Conservation (phyloP, 2,797 vertebrate genomes). For the Prunella strophiata region DNA sequence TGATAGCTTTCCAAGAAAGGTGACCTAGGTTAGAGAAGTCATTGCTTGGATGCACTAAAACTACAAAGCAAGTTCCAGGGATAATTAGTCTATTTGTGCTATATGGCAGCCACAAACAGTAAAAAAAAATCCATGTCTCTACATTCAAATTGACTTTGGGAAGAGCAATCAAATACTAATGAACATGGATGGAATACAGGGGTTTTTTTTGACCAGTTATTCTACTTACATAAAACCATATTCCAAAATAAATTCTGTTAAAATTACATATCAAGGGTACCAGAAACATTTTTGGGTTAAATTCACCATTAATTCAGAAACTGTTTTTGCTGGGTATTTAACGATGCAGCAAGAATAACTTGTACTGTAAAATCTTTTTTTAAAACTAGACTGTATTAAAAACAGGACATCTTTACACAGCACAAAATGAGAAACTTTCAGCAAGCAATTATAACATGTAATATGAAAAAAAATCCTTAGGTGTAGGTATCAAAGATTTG, state of each 20-base stretch:
- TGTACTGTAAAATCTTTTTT: not conserved
- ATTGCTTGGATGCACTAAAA: not conserved
- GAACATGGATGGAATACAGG: fast-evolving
- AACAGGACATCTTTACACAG: not conserved
- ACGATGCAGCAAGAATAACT: not conserved
- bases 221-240: not conserved
- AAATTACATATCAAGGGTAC: not conserved
- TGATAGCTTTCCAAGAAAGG: conserved; percentile 6
- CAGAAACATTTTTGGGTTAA: not conserved
- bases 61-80: not conserved
- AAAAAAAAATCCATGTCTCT: not conserved
- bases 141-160: not conserved
- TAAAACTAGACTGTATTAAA: not conserved
- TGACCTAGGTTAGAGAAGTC: not conserved
- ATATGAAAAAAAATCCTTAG: not conserved
- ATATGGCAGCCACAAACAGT: not conserved
- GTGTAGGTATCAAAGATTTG: not conserved
- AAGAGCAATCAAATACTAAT: not conserved
- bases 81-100: not conserved
- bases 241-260: not conserved
- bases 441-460: not conserved
- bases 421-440: not conserved
- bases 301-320: not conserved
- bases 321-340: not conserved
- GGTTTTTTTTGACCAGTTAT: not conserved